Conservation (phyloP, 2,113 vertebrate species). For the Puma concolor region DNA sequence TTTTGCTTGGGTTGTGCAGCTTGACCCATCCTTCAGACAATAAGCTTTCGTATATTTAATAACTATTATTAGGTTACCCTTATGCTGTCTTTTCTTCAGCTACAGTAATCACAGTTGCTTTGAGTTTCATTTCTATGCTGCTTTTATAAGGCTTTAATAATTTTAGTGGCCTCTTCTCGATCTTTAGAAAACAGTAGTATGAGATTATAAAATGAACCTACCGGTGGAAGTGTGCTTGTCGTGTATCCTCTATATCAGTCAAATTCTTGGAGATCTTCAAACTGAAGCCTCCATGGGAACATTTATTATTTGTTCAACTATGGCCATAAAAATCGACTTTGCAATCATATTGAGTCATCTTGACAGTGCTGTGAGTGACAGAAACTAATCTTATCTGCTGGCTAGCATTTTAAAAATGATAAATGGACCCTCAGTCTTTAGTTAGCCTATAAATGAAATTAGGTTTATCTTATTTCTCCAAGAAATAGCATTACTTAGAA, state of each 20-base stretch:
- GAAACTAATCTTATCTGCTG: conserved; percentile 77
- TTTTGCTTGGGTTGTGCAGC: background rate
- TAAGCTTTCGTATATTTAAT: conserved; percentile 40
- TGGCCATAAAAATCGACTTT: conserved; percentile 76
- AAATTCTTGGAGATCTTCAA: conserved; percentile 60
- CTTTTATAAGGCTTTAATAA: conserved; percentile 44
- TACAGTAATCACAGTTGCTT: conserved; percentile 23
- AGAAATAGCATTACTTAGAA: conserved; percentile 76
- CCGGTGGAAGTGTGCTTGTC: background rate
- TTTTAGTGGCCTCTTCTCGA: conserved; percentile 34
- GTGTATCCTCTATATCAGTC: conserved; percentile 5
- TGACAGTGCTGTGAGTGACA: conserved; percentile 75
- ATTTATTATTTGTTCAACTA: conserved; percentile 77
- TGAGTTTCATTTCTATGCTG: conserved; percentile 32
- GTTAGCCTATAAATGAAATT: conserved; percentile 79
- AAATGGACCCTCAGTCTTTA: conserved; percentile 74
- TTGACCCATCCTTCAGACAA: background rate
- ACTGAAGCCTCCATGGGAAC: conserved; percentile 44
- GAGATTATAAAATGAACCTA: conserved; percentile 34
- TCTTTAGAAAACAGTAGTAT: conserved; percentile 10
- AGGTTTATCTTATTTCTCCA: conserved; percentile 76
- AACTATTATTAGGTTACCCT: conserved; percentile 51
- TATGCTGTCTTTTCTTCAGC: conserved; percentile 3
- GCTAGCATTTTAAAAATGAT: conserved; percentile 77
- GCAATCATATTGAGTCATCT: conserved; percentile 74